Evolutionary conservation across 2,888 invertebrate species (phyloP).

Genomic region (Exocentrus adspersus): DNA sequence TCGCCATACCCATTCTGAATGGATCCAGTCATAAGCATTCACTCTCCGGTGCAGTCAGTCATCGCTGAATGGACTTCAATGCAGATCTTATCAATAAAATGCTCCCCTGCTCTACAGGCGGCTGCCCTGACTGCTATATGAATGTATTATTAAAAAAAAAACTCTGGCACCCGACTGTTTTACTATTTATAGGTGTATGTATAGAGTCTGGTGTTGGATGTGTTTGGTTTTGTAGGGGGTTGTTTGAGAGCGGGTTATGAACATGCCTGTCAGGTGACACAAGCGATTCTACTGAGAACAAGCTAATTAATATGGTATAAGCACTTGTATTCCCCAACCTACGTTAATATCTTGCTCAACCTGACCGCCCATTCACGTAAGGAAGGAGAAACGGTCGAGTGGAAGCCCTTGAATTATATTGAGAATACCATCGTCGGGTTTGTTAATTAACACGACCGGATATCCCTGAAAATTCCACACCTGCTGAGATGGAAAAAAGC

Average conservation of each 20-base stretch:
- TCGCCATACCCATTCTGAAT: conserved; percentile 45
- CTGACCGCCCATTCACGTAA: background rate
- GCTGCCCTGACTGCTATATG: conserved; percentile 30
- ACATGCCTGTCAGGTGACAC: no score
- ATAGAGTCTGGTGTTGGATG: background rate
- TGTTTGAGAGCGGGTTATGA: no score
- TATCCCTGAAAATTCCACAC: no score
- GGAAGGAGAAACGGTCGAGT: background rate
- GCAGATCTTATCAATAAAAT: conserved; percentile 51
- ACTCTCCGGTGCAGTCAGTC: conserved; percentile 46
- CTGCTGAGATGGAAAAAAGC: no score
- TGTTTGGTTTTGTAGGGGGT: background rate
- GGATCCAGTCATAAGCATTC: conserved; percentile 44
- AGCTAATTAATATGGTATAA: background rate
- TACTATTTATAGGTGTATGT: conserved; percentile 3
- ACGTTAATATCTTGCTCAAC: background rate
- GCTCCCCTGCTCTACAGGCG: conserved; percentile 45
- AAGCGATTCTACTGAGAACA: no score
- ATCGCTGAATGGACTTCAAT: conserved; percentile 50
- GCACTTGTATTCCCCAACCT: background rate
- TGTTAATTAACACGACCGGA: no score
- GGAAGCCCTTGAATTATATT: background rate
- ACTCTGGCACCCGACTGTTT: conserved; percentile 22
- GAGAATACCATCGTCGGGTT: no score
- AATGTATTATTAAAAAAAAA: conserved; percentile 33